Conservation (phyloP, 1,140 invertebrate genomes). For the Meteorus sp. region DNA sequence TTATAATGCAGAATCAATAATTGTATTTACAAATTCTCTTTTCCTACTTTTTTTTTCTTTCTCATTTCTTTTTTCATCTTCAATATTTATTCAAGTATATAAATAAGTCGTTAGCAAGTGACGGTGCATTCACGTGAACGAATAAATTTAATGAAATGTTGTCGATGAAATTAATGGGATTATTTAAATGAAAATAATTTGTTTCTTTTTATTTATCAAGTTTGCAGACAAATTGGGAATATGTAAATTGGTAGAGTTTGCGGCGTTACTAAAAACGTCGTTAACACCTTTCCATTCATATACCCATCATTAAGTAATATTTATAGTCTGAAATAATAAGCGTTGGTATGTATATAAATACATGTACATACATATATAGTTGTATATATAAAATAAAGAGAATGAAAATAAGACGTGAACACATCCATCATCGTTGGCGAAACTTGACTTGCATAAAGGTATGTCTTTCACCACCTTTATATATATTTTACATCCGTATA, state of each 20-base stretch:
- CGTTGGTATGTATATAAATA: constrained; percentile 15
- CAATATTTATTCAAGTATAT: too few relatives aligned
- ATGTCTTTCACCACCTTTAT: constrained; percentile 4
- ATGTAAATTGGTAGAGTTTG: constrained; percentile 14
- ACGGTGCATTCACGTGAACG: too few relatives aligned
- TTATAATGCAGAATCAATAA: too few relatives aligned
- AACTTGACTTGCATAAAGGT: background rate
- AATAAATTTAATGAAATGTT: background rate
- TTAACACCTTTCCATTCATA: constrained; percentile 30
- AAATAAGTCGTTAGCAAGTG: too few relatives aligned
- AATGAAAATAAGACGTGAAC: constrained; percentile 18
- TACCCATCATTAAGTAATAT: constrained; percentile 38
- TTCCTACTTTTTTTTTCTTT: too few relatives aligned
- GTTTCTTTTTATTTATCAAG: background rate
- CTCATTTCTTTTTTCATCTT: too few relatives aligned
- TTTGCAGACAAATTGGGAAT: background rate
- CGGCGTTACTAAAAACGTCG: constrained; percentile 31
- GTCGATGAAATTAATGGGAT: background rate
- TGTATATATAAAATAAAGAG: background rate
- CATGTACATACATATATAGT: background rate
- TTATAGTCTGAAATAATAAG: constrained; percentile 33
- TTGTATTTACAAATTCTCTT: too few relatives aligned
- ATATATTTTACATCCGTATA: background rate
- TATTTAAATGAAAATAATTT: constrained; percentile 4
- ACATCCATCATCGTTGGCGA: constrained; percentile 28